Percentiles rank a stretch among this genome's conserved stretches.
Conservation (phyloP, 2,113 vertebrate genomes). For the Dipodomys stephensi region DNA sequence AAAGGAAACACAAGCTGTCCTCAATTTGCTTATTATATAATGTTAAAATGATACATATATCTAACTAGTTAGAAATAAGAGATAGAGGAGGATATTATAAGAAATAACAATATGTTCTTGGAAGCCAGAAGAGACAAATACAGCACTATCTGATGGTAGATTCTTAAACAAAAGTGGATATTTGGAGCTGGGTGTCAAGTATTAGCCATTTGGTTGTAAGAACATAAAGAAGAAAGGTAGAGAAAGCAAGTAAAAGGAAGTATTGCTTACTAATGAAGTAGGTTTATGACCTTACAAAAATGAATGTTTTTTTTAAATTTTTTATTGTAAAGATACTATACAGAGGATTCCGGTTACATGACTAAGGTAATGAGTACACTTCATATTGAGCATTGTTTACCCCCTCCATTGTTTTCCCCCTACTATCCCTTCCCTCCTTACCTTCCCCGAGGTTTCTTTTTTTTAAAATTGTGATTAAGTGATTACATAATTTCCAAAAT, state of each 20-base stretch:
- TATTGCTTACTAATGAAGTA: neutral
- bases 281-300: neutral
- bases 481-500: too few species aligned
- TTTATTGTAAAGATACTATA: too few species aligned
- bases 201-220: neutral
- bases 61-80: neutral
- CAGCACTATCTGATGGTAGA: neutral
- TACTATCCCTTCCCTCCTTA: too few species aligned
- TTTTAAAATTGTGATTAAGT: too few species aligned
- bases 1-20: neutral
- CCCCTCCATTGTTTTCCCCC: too few species aligned
- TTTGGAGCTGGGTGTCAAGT: neutral
- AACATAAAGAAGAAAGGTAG: neutral
- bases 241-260: neutral
- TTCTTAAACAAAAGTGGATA: neutral
- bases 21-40: neutral
- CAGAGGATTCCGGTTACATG: too few species aligned
- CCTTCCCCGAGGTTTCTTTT: too few species aligned
- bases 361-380: too few species aligned
- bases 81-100: neutral
- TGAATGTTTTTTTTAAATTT: neutral
- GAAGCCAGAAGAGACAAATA: neutral
- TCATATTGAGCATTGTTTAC: too few species aligned
- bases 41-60: neutral
- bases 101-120: neutral